phyloP scores from a whole-genome alignment of 2,113 vertebrate genomes.

The Zosterops pallidus region DNA sequence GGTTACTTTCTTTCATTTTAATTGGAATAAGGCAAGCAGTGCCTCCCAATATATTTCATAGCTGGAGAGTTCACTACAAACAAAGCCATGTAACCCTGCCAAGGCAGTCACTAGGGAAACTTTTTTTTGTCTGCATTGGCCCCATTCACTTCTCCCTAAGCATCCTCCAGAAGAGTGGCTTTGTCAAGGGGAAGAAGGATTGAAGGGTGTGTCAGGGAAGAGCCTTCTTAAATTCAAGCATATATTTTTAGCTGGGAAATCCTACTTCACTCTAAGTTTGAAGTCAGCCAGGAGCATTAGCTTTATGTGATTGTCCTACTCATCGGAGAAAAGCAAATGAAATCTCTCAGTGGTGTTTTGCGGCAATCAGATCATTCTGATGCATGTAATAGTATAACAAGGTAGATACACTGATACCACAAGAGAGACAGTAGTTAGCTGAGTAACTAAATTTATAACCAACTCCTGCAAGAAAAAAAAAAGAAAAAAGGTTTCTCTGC shows the following conservation, averaged over 20 bases:
- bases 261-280: background rate
- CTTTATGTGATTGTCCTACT: background rate
- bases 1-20: slow-evolving; percentile 67
- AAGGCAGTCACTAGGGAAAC: slow-evolving; percentile 48
- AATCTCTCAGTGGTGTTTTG: background rate
- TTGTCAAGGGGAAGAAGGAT: background rate
- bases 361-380: background rate
- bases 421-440: background rate
- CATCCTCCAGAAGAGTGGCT: background rate
- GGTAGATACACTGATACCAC: background rate
- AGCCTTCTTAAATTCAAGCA: background rate
- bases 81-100: slow-evolving; percentile 45
- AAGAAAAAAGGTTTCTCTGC: background rate
- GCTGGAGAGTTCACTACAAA: slow-evolving; percentile 51
- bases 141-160: slow-evolving; percentile 13
- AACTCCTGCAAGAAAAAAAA: background rate
- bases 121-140: background rate
- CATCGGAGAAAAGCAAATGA: slow-evolving; percentile 4
- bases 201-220: background rate
- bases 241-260: background rate
- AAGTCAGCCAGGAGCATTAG: background rate
- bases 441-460: background rate
- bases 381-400: background rate
- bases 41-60: slow-evolving; percentile 57
- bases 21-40: slow-evolving; percentile 56